Percentiles rank a stretch among this genome's conserved stretches.
These are phyloP conservation scores for Hemichromis elongatus DNA, from an alignment of 2,113 vertebrate species.

Conservation along the genomic window DNA sequence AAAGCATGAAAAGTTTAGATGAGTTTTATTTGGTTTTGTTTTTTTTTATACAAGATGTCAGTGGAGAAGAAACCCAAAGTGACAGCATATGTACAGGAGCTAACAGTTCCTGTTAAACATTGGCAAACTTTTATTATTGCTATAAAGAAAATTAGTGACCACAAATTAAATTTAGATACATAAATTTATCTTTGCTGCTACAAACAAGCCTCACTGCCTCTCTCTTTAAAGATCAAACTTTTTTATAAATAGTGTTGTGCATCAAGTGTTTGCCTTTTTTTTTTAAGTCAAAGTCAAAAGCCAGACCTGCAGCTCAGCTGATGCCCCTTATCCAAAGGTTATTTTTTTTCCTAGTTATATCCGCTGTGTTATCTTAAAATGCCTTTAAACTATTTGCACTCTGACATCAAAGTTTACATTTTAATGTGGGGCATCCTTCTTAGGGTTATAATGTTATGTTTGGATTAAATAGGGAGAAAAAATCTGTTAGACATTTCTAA, in stretches of 20 bases:
- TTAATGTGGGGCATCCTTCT: neutral
- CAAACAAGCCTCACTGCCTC: neutral
- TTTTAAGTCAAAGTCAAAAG: neutral
- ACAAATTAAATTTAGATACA: neutral
- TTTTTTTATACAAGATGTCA: neutral
- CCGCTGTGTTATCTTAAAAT: neutral
- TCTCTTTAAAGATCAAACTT: neutral
- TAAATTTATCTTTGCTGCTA: neutral
- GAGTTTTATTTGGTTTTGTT: neutral
- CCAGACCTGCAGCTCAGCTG: neutral
- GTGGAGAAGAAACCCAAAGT: neutral
- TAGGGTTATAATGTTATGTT: neutral
- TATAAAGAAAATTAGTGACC: neutral
- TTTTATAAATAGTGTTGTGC: neutral
- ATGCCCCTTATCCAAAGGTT: neutral
- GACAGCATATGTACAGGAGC: neutral
- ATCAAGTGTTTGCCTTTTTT: neutral
- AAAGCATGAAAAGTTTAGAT: neutral
- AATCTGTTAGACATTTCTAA: neutral
- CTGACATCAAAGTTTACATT: conserved; percentile 34
- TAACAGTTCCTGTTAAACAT: neutral
- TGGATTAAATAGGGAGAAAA: neutral
- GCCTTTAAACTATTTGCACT: conserved; percentile 47
- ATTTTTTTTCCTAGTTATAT: neutral
- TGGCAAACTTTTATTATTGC: neutral